phyloP scores from a whole-genome alignment of 2,888 invertebrate species.

The Acanthoscelides obtectus region DNA sequence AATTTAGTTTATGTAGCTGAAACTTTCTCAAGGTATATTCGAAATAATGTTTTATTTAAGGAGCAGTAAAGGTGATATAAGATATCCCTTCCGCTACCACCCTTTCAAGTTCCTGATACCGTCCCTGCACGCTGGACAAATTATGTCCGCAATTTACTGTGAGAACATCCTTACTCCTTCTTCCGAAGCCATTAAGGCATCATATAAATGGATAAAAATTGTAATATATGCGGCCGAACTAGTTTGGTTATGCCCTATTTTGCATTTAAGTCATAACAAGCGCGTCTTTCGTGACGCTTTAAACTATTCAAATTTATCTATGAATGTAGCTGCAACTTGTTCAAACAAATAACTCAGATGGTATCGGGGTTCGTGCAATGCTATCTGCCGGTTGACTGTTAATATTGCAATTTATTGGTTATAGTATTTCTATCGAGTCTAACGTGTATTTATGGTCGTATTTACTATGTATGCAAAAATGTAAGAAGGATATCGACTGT shows the following conservation, averaged over 20 bases:
- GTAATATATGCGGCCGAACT: background rate
- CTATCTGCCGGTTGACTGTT: background rate
- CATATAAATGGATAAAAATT: background rate
- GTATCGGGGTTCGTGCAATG: conserved; percentile 1
- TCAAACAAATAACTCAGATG: background rate
- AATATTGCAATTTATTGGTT: background rate
- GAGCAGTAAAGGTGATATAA: too few species aligned
- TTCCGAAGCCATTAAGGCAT: background rate
- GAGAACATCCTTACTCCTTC: background rate
- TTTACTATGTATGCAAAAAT: background rate
- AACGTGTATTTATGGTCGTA: background rate
- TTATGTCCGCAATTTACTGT: background rate
- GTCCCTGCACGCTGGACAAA: background rate
- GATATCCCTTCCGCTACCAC: too few species aligned
- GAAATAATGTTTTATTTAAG: too few species aligned
- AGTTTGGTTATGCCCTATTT: conserved; percentile 1
- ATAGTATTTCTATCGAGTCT: background rate
- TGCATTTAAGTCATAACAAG: conserved; percentile 2
- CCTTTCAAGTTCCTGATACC: background rate
- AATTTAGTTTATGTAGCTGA: too few species aligned
- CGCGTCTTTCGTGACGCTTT: background rate
- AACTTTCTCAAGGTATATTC: too few species aligned
- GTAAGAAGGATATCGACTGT: background rate
- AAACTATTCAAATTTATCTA: background rate
- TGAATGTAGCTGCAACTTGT: background rate